These are phyloP conservation scores for Amphiprion percula DNA, from an alignment of 2,113 vertebrate species.

Conservation along the genomic window DNA sequence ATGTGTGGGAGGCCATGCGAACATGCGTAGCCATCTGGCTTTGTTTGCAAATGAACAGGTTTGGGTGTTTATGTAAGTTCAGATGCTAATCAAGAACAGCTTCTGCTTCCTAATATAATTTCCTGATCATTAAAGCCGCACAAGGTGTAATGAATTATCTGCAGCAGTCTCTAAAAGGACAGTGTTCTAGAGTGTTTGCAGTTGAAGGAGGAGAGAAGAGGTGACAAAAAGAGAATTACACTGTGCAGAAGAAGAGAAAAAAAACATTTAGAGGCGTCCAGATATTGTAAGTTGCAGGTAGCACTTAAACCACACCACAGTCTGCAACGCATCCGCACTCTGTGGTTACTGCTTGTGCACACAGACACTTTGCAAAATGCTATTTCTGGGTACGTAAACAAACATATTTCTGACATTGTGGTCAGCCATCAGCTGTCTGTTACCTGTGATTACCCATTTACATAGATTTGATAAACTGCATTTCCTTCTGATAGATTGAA, in stretches of 20 bases:
- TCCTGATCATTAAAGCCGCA: not conserved
- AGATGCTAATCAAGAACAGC: constrained; percentile 10
- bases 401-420: constrained; percentile 26
- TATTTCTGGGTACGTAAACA: constrained; percentile 34
- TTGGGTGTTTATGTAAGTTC: constrained; percentile 27
- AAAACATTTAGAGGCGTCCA: not conserved
- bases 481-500: not conserved
- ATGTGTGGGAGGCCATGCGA: constrained; percentile 35
- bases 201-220: not conserved
- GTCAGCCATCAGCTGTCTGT: constrained; percentile 19
- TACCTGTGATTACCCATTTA: not conserved
- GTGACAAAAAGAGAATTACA: not conserved
- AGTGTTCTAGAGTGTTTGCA: not conserved
- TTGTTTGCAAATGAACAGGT: constrained; percentile 68
- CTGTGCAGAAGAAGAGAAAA: not conserved
- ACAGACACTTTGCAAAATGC: constrained; percentile 7
- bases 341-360: constrained; percentile 19
- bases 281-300: constrained; percentile 27
- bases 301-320: constrained; percentile 34
- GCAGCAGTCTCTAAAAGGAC: not conserved
- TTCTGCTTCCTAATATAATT: not conserved
- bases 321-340: constrained; percentile 49
- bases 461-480: not conserved
- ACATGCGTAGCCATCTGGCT: constrained; percentile 33
- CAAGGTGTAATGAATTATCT: too few relatives aligned